Conservation (phyloP, 2,888 invertebrate species). For the Eustalomyia histrio region DNA sequence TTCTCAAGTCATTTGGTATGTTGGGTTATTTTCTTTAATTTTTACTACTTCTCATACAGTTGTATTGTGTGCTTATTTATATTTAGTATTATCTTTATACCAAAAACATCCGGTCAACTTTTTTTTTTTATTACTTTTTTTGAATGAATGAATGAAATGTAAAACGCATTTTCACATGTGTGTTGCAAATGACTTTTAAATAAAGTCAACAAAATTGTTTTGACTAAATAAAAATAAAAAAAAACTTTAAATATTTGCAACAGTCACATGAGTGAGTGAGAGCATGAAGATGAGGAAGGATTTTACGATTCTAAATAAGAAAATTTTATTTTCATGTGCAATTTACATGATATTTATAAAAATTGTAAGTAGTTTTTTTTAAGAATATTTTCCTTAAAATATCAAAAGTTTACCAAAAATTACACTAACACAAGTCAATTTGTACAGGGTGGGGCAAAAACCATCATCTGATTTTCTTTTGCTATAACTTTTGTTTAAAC, state of each 20-base stretch:
- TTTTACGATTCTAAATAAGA: not conserved
- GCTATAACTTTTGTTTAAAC: too few species aligned
- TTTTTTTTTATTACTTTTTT: constrained; percentile 64
- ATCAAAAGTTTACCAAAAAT: too few species aligned
- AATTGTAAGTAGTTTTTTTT: too few species aligned
- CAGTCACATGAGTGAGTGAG: not conserved
- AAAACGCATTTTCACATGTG: constrained; percentile 60
- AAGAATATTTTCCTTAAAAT: too few species aligned
- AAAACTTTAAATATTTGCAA: constrained; percentile 12
- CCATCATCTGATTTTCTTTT: too few species aligned
- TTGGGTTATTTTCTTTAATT: too few species aligned
- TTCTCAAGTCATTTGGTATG: too few species aligned
- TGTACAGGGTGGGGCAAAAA: too few species aligned
- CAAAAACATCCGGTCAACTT: constrained; percentile 76
- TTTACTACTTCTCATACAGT: not conserved
- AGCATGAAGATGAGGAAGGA: not conserved
- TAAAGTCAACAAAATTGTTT: constrained; percentile 38
- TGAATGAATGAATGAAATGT: constrained; percentile 34
- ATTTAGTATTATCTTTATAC: constrained; percentile 65
- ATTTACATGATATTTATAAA: too few species aligned
- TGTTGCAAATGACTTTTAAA: constrained; percentile 50
- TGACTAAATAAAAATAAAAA: constrained; percentile 50
- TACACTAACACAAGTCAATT: too few species aligned
- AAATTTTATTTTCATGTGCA: not conserved
- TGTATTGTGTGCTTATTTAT: constrained; percentile 28